Evolutionary conservation across 2,113 vertebrate species (phyloP), one percentile per base, ranked within the genome.

Genomic region (Gorsachius goisagi): DNA sequence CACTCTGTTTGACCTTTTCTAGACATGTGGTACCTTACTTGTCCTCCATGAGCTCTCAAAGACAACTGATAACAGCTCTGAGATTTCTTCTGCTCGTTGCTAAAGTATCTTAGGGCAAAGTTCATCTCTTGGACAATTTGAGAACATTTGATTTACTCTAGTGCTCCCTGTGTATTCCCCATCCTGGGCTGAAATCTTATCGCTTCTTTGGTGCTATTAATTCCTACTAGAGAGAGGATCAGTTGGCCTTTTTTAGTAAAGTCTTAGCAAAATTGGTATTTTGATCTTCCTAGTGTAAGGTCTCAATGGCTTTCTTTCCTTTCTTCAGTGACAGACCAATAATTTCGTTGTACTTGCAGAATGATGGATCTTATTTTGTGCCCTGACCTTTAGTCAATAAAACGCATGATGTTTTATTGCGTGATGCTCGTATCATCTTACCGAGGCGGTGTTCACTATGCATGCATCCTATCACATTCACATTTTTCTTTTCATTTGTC

Each of bases 81-180:
- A 93, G 67, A 85, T 90, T 76, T 86, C 47, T 74, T 90, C 44
- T 83, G 30, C 68, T 85, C 44, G 7, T 81, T 96, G 60, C 60
- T 96, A 18, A 96, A 87, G 58, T 95, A n/a, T 78, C 84, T 89
- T 63, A 86, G 64, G 69, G 80, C 84, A 89, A 95, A 91, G 84
- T 86, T 95, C 52, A 49, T 55, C 37, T 50, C 35, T 72, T 78
- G 68, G 83, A 71, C 86, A 80, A 74, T 80, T 74, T 88, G 60
- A 92, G 69, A 93, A 37, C 15, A 41, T 80, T 90, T 77, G 45
- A 49, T 90, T 93, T 95, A 63, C 23, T 71, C 17, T 71, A 11
- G 26, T 63, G n/a, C n/a, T 89, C 52, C 55, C 28, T 78, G 33
- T 69, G 32, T 86, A 71, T 92, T 92, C 41, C 32, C 33, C 15